phyloP scores from a whole-genome alignment of 2,797 vertebrate genomes.

The Alectoris magna region DNA sequence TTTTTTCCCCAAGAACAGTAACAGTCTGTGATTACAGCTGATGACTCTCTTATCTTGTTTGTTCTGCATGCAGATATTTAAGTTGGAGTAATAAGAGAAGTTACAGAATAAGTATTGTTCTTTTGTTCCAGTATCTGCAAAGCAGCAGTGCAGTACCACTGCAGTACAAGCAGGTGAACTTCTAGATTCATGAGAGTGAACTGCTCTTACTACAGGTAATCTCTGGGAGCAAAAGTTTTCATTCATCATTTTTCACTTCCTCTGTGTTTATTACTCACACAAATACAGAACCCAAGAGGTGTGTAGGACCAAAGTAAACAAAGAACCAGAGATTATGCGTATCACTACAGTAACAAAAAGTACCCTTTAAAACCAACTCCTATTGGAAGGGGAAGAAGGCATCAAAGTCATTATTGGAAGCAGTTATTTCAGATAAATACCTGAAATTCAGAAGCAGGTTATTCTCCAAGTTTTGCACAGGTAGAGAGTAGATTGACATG shows the following conservation, averaged over 20 bases:
- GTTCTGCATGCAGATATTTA: not conserved
- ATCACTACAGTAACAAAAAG: not conserved
- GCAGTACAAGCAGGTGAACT: not conserved
- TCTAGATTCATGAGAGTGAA: not conserved
- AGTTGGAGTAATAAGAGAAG: not conserved
- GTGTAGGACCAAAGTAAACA: not conserved
- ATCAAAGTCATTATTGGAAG: not conserved
- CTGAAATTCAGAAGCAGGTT: not conserved
- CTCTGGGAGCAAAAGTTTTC: not conserved
- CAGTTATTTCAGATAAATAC: not conserved
- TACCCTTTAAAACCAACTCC: not conserved
- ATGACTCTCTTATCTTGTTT: not conserved
- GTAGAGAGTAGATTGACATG: not conserved
- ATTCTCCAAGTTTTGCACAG: not conserved
- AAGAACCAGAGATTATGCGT: not conserved
- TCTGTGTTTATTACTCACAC: not conserved
- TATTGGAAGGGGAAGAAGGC: not conserved
- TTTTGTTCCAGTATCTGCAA: not conserved
- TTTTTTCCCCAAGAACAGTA: not conserved
- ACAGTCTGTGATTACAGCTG: not conserved
- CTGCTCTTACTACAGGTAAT: not conserved
- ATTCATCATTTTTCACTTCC: not conserved
- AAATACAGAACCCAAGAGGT: not conserved
- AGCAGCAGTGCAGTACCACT: fast-evolving
- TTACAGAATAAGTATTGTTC: not conserved